Base-by-base conservation (phyloP, 1,140 invertebrate genomes). In the Mya arenaria region DNA sequence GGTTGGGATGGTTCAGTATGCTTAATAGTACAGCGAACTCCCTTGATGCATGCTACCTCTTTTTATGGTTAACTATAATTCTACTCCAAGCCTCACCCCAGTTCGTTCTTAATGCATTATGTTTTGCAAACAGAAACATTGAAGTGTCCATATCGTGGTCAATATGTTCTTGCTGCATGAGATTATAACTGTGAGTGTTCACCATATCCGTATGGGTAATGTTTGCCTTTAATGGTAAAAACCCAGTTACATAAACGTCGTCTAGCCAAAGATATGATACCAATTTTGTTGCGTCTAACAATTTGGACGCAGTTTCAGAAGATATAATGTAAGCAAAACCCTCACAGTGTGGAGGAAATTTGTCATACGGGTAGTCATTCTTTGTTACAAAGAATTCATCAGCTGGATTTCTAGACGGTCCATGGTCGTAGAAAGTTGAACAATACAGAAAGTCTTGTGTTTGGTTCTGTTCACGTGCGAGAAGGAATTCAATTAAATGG, bases 201-300 rank as follows among this genome's bases (percentile, higher is more conserved):
- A 13, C 2, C 69, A 72, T 72, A 32, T 72, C 69, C 44, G 52
- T 56, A 30, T 72, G 69, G 0, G 41, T 72, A n/a, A 72, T 44
- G 1, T 32, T 30, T n/a, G 69, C 69, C 28, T 72, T 32, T 25
- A 44, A 30, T 15, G 69, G 44, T 15, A 73, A 48, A 41, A 85
- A 37, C 41, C 91, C 91, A 5, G 91, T 92, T 5, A 92, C 68
- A 65, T 86, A 91, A 23, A 91, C 90, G 58, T 92, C 91, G 73
- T 92, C 91, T 19, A 92, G 87, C 75, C 89, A 90, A 62, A 92
- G 89, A 19, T 77, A 74, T 25, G 88, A 86, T 17, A 86, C 86
- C 19, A 28, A 63, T 17, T 69, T 30, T 23, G 88, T 52, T 0
- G 87, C 85, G 52, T 87, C 62, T 19, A 86, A 75, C 17, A 92